Percentiles rank a stretch among this genome's conserved stretches.
These are phyloP conservation scores for Nothura maculosa DNA, from an alignment of 2,797 vertebrate genomes.

Conservation along the genomic window DNA sequence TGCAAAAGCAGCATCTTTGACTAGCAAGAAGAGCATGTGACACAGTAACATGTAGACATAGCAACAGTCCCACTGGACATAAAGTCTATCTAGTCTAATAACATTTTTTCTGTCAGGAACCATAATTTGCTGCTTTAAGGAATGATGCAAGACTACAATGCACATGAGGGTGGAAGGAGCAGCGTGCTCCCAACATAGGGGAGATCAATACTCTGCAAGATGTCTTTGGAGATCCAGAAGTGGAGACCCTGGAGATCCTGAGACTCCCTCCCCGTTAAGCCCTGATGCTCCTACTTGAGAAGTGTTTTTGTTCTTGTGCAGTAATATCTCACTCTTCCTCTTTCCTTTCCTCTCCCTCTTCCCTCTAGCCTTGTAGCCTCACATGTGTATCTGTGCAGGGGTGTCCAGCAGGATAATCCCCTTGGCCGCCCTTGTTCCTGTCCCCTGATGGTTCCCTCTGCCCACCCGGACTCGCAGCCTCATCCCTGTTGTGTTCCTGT, in stretches of 20 bases:
- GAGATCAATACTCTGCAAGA: neutral
- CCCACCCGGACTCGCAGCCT: neutral
- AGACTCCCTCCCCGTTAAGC: neutral
- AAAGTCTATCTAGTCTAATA: neutral
- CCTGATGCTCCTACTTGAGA: neutral
- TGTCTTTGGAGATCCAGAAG: neutral
- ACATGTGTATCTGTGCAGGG: neutral
- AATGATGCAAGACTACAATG: neutral
- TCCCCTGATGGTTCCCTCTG: fast-evolving
- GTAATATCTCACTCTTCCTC: neutral
- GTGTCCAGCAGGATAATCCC: neutral
- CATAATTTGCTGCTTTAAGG: neutral
- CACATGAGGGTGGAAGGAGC: neutral
- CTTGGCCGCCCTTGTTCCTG: neutral
- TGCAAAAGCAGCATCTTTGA: neutral
- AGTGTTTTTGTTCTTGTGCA: neutral
- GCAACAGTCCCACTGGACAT: neutral
- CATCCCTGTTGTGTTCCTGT: constrained; percentile 43
- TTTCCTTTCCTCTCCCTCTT: neutral
- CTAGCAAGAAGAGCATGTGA: neutral
- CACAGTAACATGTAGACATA: neutral
- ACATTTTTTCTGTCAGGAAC: neutral
- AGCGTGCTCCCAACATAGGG: neutral
- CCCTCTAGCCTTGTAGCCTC: neutral
- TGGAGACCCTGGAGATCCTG: neutral